These are phyloP conservation scores for Ischnura elegans DNA, from an alignment of 2,888 invertebrate species.

Conservation along the genomic window DNA sequence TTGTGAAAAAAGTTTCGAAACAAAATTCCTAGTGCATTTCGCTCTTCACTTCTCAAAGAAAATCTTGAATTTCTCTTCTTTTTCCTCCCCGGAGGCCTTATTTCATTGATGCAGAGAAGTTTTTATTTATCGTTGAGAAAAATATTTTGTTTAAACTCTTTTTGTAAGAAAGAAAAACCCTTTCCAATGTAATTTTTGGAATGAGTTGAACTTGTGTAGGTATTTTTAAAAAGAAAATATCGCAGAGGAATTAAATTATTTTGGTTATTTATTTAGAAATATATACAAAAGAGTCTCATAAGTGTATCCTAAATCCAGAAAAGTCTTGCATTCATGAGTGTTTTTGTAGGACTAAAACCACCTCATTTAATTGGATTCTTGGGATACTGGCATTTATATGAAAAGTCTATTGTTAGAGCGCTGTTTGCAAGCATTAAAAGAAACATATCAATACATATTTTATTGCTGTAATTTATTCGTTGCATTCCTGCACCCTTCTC, in stretches of 20 bases:
- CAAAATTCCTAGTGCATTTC: background rate
- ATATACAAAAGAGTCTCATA: background rate
- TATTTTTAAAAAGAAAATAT: background rate
- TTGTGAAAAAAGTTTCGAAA: background rate
- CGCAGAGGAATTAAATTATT: background rate
- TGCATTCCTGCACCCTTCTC: conserved; percentile 35
- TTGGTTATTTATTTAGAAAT: background rate
- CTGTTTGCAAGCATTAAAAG: conserved; percentile 10
- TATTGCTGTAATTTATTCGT: conserved; percentile 65
- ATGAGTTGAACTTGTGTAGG: background rate
- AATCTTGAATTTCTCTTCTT: background rate
- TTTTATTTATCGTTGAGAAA: background rate
- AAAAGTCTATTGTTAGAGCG: conserved; percentile 37
- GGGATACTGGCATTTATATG: background rate
- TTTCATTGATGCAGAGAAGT: background rate
- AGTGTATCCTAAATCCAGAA: too few species aligned
- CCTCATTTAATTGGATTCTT: background rate
- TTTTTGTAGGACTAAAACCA: background rate
- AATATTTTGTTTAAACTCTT: background rate
- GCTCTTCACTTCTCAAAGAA: background rate
- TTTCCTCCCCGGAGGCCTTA: background rate
- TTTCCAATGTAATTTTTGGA: background rate
- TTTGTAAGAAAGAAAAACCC: conserved; percentile 1
- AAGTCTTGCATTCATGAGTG: too few species aligned
- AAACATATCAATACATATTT: conserved; percentile 64